Percentiles rank a stretch among this genome's conserved stretches.
Evolutionary conservation across 2,888 invertebrate genomes (phyloP).

Genomic region (Pycnomerus fuliginosus): DNA sequence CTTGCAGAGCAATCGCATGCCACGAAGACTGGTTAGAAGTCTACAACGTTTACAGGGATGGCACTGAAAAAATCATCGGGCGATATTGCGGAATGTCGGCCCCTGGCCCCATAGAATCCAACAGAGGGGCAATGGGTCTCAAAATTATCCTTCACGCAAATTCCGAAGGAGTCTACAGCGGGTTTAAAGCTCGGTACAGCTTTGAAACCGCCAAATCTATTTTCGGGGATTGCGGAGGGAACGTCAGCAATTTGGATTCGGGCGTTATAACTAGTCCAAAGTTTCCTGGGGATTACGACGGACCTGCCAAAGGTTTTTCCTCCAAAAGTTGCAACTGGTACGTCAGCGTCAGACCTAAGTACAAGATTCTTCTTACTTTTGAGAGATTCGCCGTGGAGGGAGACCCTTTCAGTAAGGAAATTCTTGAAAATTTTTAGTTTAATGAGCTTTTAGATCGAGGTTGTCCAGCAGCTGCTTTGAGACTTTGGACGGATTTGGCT

Average conservation of each 20-base stretch:
- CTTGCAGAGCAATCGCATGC: conserved; percentile 68
- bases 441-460: conserved; percentile 66
- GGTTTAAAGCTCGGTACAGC: conserved; percentile 94
- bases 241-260: conserved; percentile 80
- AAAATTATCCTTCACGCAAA: conserved; percentile 89
- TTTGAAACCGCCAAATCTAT: conserved; percentile 87
- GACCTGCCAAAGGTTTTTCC: conserved; percentile 74
- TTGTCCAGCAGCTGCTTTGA: conserved; percentile 87
- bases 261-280: conserved; percentile 87
- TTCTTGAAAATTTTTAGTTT: background rate
- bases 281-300: conserved; percentile 87
- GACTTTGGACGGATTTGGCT: conserved; percentile 83
- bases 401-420: conserved; percentile 72
- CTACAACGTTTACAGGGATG: conserved; percentile 84
- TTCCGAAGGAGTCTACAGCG: conserved; percentile 83
- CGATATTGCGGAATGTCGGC: conserved; percentile 89
- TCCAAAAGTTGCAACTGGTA: conserved; percentile 97
- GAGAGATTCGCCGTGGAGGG: conserved; percentile 93
- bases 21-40: conserved; percentile 94
- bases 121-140: conserved; percentile 82
- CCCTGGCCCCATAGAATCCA: conserved; percentile 94
- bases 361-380: conserved; percentile 88
- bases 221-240: conserved; percentile 91
- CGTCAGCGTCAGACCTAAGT: conserved; percentile 82
- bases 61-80: conserved; percentile 80